Base-by-base conservation (phyloP, 1,140 invertebrate species). In the Danaus melanippus region DNA sequence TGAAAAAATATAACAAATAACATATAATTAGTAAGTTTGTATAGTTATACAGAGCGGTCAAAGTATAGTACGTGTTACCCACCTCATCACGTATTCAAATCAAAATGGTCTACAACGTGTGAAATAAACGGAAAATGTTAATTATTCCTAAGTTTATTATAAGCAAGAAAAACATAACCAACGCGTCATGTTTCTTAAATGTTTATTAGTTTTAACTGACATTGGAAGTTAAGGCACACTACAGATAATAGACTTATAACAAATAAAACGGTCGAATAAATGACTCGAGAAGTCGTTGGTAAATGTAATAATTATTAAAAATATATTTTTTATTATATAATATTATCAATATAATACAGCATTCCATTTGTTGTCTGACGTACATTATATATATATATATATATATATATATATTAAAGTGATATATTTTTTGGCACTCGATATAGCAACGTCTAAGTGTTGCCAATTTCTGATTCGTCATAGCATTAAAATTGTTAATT, bases 181-280 rank as follows among this genome's bases (percentile, higher is more conserved):
- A 59, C 43, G 44, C 58, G 62, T 67, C 56, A 61, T 67, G 53
- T 67, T 64, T 42, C 12, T 59, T 53, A 52, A 53, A 55, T 60
- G 48, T 50, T 51, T 53, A 56, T 59, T 56, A 53, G 46, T 42
- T 46, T 53, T 44, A 53, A 49, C 12, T 52, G 48, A 40, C 12
- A 50, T 48, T 10, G 9, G 21, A 10, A 50, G 43, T 56, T 44
- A 56, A 47, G 53, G 9, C 46, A 43, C 49, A 43, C 53, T 40
- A 11, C 7, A 1, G 32, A 41, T 15, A 15, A 15, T 15, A 15
- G 3, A 15, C 39, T 49, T 49, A 50, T 41, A 50, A 50, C 12
- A 32, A 50, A 42, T 42, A 49, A 15, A 49, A 12, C 44, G 11
- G 10, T 32, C 12, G 43, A 21, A 40, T 12, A 10, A 21, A 50